Base-by-base conservation (phyloP, 2,888 invertebrate genomes). In the Ryuthela nishihirai region DNA sequence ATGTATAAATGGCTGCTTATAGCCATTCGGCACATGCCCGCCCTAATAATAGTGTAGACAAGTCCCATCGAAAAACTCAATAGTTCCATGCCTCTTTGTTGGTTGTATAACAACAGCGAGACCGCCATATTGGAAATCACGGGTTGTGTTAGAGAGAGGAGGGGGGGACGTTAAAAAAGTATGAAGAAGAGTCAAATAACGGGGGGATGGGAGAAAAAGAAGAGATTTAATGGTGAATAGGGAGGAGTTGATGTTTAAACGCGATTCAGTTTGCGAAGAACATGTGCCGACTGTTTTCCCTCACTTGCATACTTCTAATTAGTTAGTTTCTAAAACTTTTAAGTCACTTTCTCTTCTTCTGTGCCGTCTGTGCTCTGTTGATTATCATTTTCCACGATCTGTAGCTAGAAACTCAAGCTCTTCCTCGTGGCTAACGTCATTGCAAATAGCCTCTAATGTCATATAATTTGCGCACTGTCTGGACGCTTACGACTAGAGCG, bases 181-280 rank as follows among this genome's bases (percentile, higher is more conserved):
- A 39, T 35, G 45, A 46, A 46, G n/a, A n/a, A n/a, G n/a, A n/a
- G n/a, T n/a, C n/a, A n/a, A n/a, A n/a, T n/a, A n/a, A n/a, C n/a
- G n/a, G 38, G 23, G 23, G 44, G 39, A 29, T 23, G 25, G 24
- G 26, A 53, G 23, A 23, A 41, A 46, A 46, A 54, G 47, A 36
- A 42, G 25, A 36, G 47, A 43, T 26, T 55, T 55, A n/a, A n/a
- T n/a, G n/a, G n/a, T n/a, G n/a, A n/a, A n/a, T 48, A 34, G 38
- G 49, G 55, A 49, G 55, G 55, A 55, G 50, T 56, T 50, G 49
- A 56, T 56, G 50, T 41, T 50, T 46, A 56, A 56, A 56, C 56
- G 56, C 50, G 56, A 55, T 54, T 54, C 36, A 43, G 54, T 49
- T 56, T n/a, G n/a, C n/a, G n/a, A n/a, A n/a, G n/a, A n/a, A n/a